Evolutionary conservation across 2,797 vertebrate genomes (phyloP).

Genomic region (Crocodylus rhombifer): DNA sequence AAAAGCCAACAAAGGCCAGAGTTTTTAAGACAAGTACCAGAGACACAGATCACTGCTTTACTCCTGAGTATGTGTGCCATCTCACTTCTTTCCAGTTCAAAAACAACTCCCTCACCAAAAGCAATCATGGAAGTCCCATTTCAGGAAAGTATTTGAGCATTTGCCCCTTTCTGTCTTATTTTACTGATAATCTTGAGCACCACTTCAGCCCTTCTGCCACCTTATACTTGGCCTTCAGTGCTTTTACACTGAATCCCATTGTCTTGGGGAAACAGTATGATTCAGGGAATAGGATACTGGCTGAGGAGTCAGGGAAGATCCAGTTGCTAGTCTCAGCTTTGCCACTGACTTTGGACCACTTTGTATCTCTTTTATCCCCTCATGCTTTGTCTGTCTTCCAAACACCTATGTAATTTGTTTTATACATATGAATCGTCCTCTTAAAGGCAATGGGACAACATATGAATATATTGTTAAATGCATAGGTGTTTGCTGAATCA

Average conservation of each 20-base stretch:
- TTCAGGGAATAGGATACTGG: rapidly evolving
- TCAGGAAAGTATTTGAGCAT: too few relatives aligned
- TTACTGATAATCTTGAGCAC: neutral
- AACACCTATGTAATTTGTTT: neutral
- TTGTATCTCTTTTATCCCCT: neutral
- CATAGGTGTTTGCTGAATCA: neutral
- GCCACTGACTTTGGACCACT: neutral
- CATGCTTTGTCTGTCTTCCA: neutral
- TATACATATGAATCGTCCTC: neutral
- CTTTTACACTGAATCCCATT: neutral
- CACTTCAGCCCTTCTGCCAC: neutral
- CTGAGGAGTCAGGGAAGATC: neutral
- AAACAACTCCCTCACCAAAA: too few relatives aligned
- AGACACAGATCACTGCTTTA: neutral
- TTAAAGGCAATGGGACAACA: neutral
- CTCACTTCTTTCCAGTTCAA: too few relatives aligned
- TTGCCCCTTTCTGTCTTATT: neutral
- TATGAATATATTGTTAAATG: neutral
- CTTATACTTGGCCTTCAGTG: neutral
- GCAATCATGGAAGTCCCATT: too few relatives aligned
- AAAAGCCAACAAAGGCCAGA: neutral
- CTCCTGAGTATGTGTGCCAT: neutral
- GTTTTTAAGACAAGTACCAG: neutral
- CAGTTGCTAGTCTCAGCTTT: neutral
- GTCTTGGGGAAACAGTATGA: neutral